Evolutionary conservation across 2,888 invertebrate species (phyloP).

Genomic region (Sinhomidia bicolor): DNA sequence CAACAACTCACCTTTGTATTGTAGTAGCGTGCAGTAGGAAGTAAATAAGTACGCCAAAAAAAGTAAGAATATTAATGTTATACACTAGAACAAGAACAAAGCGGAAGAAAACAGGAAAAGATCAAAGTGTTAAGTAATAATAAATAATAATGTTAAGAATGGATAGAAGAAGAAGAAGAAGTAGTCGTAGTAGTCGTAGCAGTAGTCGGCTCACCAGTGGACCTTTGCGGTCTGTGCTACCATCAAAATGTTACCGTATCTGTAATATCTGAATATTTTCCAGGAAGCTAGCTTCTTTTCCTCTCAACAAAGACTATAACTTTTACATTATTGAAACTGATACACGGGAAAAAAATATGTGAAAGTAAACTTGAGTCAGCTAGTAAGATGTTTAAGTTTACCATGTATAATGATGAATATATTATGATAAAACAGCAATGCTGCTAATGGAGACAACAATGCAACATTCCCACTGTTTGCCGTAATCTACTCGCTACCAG

Average conservation of each 20-base stretch:
- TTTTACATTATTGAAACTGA: background rate
- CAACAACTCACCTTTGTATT: background rate
- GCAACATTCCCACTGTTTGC: background rate
- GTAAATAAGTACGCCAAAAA: background rate
- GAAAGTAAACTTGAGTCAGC: background rate
- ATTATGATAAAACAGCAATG: background rate
- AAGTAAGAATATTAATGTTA: slow-evolving; percentile 3
- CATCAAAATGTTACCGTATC: background rate
- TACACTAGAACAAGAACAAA: background rate
- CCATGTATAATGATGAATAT: background rate
- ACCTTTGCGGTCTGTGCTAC: slow-evolving; percentile 21
- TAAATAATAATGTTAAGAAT: slow-evolving; percentile 19
- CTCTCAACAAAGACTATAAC: too few species aligned
- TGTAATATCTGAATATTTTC: background rate
- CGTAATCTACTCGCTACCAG: too few species aligned
- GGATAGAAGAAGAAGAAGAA: background rate
- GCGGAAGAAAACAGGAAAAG: slow-evolving; percentile 33
- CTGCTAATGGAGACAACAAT: background rate
- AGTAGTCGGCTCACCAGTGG: background rate
- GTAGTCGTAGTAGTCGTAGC: background rate
- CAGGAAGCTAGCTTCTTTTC: background rate
- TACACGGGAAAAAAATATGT: background rate
- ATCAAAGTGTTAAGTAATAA: slow-evolving; percentile 30
- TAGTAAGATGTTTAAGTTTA: background rate
- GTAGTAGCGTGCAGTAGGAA: background rate